These are phyloP conservation scores for Vanessa cardui DNA, from an alignment of 2,888 invertebrate species.

Conservation along the genomic window DNA sequence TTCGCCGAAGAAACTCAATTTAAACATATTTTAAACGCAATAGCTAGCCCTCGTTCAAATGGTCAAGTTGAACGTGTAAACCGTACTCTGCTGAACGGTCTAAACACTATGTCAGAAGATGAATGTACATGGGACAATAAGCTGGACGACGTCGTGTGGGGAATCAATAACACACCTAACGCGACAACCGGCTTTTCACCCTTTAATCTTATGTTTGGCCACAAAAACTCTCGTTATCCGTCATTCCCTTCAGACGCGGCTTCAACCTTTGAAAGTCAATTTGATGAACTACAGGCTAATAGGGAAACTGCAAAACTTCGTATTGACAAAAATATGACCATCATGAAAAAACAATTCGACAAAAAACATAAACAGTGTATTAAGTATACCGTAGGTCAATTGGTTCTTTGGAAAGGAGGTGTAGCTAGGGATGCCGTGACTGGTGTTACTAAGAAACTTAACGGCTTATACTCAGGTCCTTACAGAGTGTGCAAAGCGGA, in stretches of 20 bases:
- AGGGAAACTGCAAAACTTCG: background rate
- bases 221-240: too few species aligned
- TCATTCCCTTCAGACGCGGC: too few species aligned
- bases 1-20: slow-evolving; percentile 40
- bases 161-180: too few species aligned
- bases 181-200: too few species aligned
- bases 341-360: slow-evolving; percentile 4
- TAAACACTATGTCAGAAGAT: slow-evolving; percentile 31
- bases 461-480: background rate
- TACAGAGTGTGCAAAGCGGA: too few species aligned
- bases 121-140: slow-evolving; percentile 37
- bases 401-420: slow-evolving; percentile 5
- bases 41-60: slow-evolving; percentile 36
- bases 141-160: slow-evolving; percentile 24
- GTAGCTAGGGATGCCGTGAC: background rate
- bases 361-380: background rate
- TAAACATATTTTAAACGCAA: slow-evolving; percentile 34
- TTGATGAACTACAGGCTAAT: background rate
- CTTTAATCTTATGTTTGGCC: too few species aligned
- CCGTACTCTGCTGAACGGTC: slow-evolving; percentile 33
- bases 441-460: slow-evolving; percentile 6
- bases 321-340: slow-evolving; percentile 5
- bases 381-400: slow-evolving; percentile 3
- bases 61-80: slow-evolving; percentile 37
- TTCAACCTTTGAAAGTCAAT: too few species aligned